Evolutionary conservation across 2,888 invertebrate genomes (phyloP), one percentile per base, ranked within the genome.

Genomic region (Mesorhabditis sp.): DNA sequence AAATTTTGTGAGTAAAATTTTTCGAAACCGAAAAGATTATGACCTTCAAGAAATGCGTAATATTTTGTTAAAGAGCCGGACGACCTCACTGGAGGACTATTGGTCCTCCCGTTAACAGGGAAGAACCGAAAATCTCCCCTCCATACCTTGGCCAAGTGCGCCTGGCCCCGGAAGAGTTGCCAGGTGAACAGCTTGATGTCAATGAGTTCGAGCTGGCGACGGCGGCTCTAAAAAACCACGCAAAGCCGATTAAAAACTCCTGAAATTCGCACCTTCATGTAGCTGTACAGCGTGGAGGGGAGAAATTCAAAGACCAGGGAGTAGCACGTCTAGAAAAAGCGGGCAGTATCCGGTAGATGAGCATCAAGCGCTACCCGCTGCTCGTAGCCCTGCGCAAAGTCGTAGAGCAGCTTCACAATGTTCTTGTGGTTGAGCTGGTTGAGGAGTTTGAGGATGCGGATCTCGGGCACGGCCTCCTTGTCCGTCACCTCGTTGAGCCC

Each of bases 391-490:
- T 72, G 76, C 65, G 72, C 69, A 64, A 96, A 97, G 72, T 97
- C 95, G 89, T 97, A 97, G 72, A 96, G 92, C 41, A 98, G 89
- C 87, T 93, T 93, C 0, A 97, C 94, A 3, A 98, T 94, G 87
- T 98, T 97, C 83, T 96, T 95, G 87, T 97, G 95, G 87, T 95
- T 94, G 0, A 97, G 86, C 13, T 94, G 89, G 86, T 96, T 95
- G 65, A 98, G 87, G 79, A 96, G 96, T 82, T 92, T 91, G 72
- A 98, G 95, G 89, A 98, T 97, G 82, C 96, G 90, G 74, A 98
- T 86, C 0, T 97, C 96, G n/a, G 45, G 64, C 58, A 67, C 43
- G 4, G 43, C 43, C 10, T 42, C 13, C 43, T 70, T 43, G 45
- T 69, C 69, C 45, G 63, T 4, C n/a, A 69, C 63, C 41, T 28